Conservation (phyloP, 1,140 invertebrate genomes). For the Rhizoglyphus robini region DNA sequence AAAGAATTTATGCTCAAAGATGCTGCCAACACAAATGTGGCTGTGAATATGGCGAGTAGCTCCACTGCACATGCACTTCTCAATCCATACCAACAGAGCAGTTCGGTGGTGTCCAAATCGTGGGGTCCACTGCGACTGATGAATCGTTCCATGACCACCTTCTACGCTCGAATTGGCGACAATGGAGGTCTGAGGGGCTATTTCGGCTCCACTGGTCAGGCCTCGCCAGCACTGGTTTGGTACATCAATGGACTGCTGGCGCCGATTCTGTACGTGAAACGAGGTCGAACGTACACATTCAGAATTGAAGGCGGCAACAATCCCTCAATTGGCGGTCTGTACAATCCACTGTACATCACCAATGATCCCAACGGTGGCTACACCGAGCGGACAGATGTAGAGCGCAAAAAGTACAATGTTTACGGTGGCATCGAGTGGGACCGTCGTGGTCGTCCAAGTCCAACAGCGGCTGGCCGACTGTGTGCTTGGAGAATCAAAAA, state of each 20-base stretch:
- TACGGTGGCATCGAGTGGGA: slow-evolving; percentile 71
- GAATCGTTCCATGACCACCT: slow-evolving; percentile 57
- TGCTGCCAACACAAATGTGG: no score
- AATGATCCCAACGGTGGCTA: slow-evolving; percentile 68
- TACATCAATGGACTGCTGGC: slow-evolving; percentile 74
- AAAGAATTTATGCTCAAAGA: no score
- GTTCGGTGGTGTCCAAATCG: slow-evolving; percentile 34
- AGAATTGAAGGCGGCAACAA: slow-evolving; percentile 47
- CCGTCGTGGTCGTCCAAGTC: slow-evolving; percentile 43
- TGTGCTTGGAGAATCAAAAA: slow-evolving; percentile 51
- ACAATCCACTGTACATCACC: slow-evolving; percentile 84
- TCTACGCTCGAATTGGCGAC: slow-evolving; percentile 62
- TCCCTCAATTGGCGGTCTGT: slow-evolving; percentile 66
- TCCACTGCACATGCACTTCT: background rate
- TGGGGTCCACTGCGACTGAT: slow-evolving; percentile 64
- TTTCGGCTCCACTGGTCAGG: slow-evolving; percentile 58
- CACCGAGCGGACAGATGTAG: slow-evolving; percentile 52
- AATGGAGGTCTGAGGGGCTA: slow-evolving; percentile 60
- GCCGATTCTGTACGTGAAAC: slow-evolving; percentile 69
- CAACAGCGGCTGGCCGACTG: slow-evolving; percentile 50
- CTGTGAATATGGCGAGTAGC: background rate
- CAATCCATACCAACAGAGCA: background rate
- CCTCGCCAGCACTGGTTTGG: slow-evolving; percentile 77
- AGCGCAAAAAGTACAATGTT: slow-evolving; percentile 50
- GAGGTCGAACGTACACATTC: slow-evolving; percentile 70